Base-by-base conservation (phyloP, 2,797 vertebrate genomes). In the Platyrinchus mystaceus region DNA sequence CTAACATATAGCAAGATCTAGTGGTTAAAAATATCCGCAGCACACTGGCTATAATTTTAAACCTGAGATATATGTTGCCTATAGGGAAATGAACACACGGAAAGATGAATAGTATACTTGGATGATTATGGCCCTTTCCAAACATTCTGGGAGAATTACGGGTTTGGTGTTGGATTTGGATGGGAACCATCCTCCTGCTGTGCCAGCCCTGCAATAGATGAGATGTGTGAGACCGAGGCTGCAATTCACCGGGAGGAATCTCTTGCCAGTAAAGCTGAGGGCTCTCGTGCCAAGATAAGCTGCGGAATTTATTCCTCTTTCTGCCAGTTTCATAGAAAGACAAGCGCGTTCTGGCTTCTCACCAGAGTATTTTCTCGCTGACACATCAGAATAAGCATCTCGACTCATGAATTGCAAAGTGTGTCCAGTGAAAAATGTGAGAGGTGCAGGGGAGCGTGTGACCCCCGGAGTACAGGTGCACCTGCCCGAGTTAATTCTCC, bases 261-360 rank as follows among this genome's bases (percentile, higher is more conserved):
- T 69, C 44, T 53, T 96, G 91, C 89, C 87, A 82, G 69, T 37
- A 74, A 76, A 76, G 55, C 91, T 39, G 74, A 37, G 60, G 87
- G 37, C 43, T 76, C 64, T 84, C 0, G 0, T 82, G 91, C 87
- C 94, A 95, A 84, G 87, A 81, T 64, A 76, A 94, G 37, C 75
- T 83, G 82, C 0, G 3, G 87, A 76, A 90, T 91, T 84, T 52
- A 46, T 90, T 76, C 84, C 77, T 79, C 63, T 53, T 67, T 22
- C 47, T 93, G 85, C 83, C 85, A 68, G 52, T 91, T 96, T 89
- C 80, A 32, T 70, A 87, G 93, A 91, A 90, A 90, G 89, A 81
- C 66, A 46, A 76, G 79, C 1, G 0, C 55, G 43, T 84, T 82
- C 63, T 92, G 89, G 86, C 86, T 83, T 93, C 62, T 64, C 81